Evolutionary conservation across 2,888 invertebrate species (phyloP), one percentile per base, ranked within the genome.

Genomic region (Temnothorax rugatulus): DNA sequence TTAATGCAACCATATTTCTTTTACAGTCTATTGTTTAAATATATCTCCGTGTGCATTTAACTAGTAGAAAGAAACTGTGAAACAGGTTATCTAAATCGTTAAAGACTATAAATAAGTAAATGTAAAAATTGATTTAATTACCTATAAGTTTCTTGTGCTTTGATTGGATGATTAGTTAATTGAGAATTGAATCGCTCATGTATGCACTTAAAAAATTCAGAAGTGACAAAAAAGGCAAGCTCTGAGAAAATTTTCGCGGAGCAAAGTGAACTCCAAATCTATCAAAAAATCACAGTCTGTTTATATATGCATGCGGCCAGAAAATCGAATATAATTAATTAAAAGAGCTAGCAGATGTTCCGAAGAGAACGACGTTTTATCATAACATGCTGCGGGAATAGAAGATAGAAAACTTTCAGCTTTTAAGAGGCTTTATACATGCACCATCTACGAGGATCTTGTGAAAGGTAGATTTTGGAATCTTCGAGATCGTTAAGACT

Each of bases 401-500:
- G 34, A 3, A 76, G 38, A 44, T 21, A 59, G 57, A 79, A 59
- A 79, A 81, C 41, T 81, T 81, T 59, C 13, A 81, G 59, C 79
- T 57, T 82, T 82, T 63, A 76, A 82, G 61, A 66, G 76, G 86
- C 90, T 89, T 86, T 76, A 81, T 83, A 83, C 83, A 83, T 64
- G 73, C 79, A 79, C 84, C 84, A 84, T 64, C 89, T 81, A 81
- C 85, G 83, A 47, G 83, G 57, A 76, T 66, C 50, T 77, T 38
- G 75, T 47, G 71, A 73, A 75, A 83, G 88, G 75, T 84, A 77
- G 82, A 89, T 71, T 76, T 69, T 71, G 52, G 83, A 84, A 82
- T 86, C 85, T 82, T 74, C 64, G 86, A 68, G 88, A 84, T 89
- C 88, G 88, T 89, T 89, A 89, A 87, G 90, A 90, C 85, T 89